Evolutionary conservation across 2,888 invertebrate species (phyloP).

Genomic region (Latrodectus elegans): DNA sequence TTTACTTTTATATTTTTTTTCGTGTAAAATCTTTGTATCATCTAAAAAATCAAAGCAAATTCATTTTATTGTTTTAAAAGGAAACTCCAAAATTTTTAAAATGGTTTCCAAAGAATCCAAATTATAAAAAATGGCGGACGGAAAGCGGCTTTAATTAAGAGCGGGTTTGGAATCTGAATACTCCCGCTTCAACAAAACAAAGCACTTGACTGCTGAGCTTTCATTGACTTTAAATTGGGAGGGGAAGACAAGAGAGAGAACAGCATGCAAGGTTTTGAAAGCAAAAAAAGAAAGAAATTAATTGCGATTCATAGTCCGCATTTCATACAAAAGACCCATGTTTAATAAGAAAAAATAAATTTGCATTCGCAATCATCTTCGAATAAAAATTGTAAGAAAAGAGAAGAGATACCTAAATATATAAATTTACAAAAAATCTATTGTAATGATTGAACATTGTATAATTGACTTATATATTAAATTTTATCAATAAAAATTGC

Average conservation of each 20-base stretch:
- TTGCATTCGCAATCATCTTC: no score
- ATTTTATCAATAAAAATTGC: no score
- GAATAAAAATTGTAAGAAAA: no score
- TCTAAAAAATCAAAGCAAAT: slow-evolving; percentile 37
- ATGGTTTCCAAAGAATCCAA: slow-evolving; percentile 17
- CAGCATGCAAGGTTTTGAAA: slow-evolving; percentile 13
- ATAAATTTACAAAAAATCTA: no score
- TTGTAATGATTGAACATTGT: no score
- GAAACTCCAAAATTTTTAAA: slow-evolving; percentile 40
- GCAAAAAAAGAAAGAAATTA: slow-evolving; percentile 29
- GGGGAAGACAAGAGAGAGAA: background rate
- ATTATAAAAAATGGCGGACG: slow-evolving; percentile 29
- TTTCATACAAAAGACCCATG: slow-evolving; percentile 17
- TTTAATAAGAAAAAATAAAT: background rate
- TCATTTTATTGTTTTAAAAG: background rate
- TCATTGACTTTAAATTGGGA: slow-evolving; percentile 13
- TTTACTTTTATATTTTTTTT: background rate
- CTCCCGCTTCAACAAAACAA: slow-evolving; percentile 22
- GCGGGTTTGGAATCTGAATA: background rate
- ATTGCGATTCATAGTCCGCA: slow-evolving; percentile 36
- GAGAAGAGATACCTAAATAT: no score
- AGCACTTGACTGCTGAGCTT: background rate
- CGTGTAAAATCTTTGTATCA: slow-evolving; percentile 32
- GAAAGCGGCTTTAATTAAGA: slow-evolving; percentile 50
- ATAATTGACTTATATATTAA: no score